Evolutionary conservation across 2,888 invertebrate genomes (phyloP), one percentile per base, ranked within the genome.

Genomic region (Nycteola revayana): DNA sequence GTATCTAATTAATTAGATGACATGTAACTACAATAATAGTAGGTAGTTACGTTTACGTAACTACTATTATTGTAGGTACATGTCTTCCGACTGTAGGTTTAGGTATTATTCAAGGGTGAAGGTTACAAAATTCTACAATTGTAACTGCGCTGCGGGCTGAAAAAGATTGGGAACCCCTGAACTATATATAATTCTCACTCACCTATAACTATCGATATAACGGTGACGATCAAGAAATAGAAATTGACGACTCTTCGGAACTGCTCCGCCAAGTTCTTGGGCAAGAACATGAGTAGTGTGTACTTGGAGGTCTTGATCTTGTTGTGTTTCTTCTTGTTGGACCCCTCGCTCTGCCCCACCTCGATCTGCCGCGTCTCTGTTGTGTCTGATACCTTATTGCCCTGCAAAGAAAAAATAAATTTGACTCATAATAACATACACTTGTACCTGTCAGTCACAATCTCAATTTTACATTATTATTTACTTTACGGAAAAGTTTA

Each of bases 211-310:
- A 94, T 75, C 42, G 94, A 91, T 36, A 95, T 90, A 9, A 95
- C 82, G 6, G 94, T 92, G 56, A 95, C 92, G 21, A 93, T 79
- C 21, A 96, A 89, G 71, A 96, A 96, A 75, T 96, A 96, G 72
- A 95, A 95, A 81, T 96, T 96, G 46, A 95, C 96, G 29, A 95
- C 90, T 31, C 96, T 90, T 9, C 94, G 90, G 75, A 96, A 95
- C 83, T 96, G 96, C 66, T 96, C 95, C 56, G 92, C 87, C 25
- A 96, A 76, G 81, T 96, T 96, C 82, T 94, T 94, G 27, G 95
- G 95, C 40, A 96, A 50, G 77, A 96, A 96, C 74, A 92, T 94
- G 76, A 94, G 91, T 41, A 93, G 32, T 7, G 95, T 93, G 70
- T 96, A 96, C 91, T 96, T 93, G 29, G 92, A 91, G 0, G 91